phyloP scores from a whole-genome alignment of 2,888 invertebrate species.

The Lamellibrachia columna region DNA sequence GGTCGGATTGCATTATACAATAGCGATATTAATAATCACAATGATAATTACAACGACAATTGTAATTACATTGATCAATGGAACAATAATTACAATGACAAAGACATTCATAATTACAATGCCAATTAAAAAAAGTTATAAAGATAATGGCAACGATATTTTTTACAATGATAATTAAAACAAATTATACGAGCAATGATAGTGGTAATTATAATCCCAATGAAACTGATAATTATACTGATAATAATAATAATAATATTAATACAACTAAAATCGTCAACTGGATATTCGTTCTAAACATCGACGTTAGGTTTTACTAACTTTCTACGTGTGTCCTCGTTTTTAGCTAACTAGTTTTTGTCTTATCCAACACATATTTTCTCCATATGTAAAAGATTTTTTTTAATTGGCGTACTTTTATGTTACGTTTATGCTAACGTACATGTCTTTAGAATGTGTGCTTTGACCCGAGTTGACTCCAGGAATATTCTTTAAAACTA shows the following conservation, averaged over 20 bases:
- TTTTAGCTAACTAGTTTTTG: neutral
- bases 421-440: neutral
- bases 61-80: neutral
- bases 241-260: neutral
- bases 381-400: no score
- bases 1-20: no score
- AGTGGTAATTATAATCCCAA: neutral
- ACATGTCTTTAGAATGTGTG: neutral
- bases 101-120: neutral
- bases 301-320: neutral
- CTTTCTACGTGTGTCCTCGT: neutral
- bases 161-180: neutral
- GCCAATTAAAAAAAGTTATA: neutral
- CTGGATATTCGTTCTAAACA: neutral
- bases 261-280: neutral
- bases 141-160: neutral
- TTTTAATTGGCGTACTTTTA: neutral
- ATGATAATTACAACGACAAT: neutral
- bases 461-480: no score
- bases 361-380: neutral
- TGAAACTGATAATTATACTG: neutral
- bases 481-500: no score
- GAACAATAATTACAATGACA: neutral
- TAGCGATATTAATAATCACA: neutral
- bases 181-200: neutral